Conservation (phyloP, 2,888 invertebrate genomes). For the Anoncus sp. region DNA sequence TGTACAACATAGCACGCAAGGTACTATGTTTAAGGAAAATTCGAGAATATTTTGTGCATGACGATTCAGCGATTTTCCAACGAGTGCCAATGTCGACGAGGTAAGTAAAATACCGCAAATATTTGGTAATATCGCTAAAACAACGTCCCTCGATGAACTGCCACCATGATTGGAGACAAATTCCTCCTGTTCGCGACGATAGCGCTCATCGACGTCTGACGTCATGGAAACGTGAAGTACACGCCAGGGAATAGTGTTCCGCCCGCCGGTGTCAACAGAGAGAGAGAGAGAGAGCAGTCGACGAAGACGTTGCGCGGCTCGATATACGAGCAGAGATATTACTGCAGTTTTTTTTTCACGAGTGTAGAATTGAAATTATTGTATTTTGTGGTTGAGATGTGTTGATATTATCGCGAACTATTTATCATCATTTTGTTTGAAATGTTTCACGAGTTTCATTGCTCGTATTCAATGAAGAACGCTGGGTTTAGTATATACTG, state of each 20-base stretch:
- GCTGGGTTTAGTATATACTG: too few relatives aligned
- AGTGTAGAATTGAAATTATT: too few relatives aligned
- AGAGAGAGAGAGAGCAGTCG: too few relatives aligned
- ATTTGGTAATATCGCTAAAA: constrained; percentile 75
- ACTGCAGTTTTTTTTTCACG: too few relatives aligned
- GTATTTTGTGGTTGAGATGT: too few relatives aligned
- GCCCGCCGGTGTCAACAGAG: too few relatives aligned
- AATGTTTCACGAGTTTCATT: too few relatives aligned
- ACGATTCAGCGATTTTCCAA: constrained; percentile 64
- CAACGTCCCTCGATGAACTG: constrained; percentile 74
- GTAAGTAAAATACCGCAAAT: constrained; percentile 74
- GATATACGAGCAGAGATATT: too few relatives aligned
- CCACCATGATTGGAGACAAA: constrained; percentile 80
- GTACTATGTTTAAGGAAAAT: constrained; percentile 76
- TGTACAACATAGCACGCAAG: constrained; percentile 79
- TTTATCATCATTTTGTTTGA: too few relatives aligned
- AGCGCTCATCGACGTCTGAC: constrained; percentile 69
- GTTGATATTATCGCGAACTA: too few relatives aligned
- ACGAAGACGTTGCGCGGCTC: too few relatives aligned
- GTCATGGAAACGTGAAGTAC: constrained; percentile 58
- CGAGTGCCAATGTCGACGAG: constrained; percentile 69
- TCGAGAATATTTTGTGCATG: constrained; percentile 75
- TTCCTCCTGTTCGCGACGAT: constrained; percentile 77
- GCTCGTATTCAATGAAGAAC: too few relatives aligned
- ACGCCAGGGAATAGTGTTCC: background rate